phyloP scores from a whole-genome alignment of 2,888 invertebrate species.

The Eucriotettix oculatus region DNA sequence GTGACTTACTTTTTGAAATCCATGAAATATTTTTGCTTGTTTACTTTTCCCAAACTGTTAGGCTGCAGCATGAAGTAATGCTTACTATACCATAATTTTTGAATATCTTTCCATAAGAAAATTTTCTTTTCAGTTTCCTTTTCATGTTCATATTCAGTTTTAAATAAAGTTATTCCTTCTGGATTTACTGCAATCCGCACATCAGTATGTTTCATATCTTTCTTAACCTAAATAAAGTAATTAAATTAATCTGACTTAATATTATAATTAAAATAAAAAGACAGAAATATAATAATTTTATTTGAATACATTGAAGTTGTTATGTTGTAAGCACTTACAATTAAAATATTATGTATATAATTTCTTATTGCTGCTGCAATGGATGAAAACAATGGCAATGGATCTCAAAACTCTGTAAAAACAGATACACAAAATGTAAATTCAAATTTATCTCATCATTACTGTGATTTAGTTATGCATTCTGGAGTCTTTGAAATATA shows the following conservation, averaged over 20 bases:
- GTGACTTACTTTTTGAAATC: conserved; percentile 47
- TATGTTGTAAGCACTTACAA: no score
- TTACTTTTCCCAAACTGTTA: conserved; percentile 29
- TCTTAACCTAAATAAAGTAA: conserved; percentile 37
- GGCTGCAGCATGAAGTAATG: conserved; percentile 37
- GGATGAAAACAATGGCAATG: no score
- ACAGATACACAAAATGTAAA: no score
- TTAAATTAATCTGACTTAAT: no score
- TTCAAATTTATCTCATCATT: no score
- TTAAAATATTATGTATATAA: no score
- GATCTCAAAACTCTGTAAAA: no score
- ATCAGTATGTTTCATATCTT: conserved; percentile 32
- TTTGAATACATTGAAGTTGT: no score
- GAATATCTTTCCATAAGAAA: conserved; percentile 55
- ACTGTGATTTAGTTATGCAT: no score
- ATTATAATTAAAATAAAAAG: conserved; percentile 2
- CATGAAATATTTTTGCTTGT: conserved; percentile 59
- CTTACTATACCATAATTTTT: conserved; percentile 59
- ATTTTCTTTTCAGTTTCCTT: conserved; percentile 15
- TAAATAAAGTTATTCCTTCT: conserved; percentile 25
- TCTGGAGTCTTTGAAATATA: no score
- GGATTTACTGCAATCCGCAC: conserved; percentile 28
- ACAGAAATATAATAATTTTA: neutral
- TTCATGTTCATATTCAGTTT: conserved; percentile 13
- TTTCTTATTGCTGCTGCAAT: no score